Evolutionary conservation across 2,888 invertebrate genomes (phyloP), one percentile per base, ranked within the genome.

Genomic region (Cheilosia urbana): DNA sequence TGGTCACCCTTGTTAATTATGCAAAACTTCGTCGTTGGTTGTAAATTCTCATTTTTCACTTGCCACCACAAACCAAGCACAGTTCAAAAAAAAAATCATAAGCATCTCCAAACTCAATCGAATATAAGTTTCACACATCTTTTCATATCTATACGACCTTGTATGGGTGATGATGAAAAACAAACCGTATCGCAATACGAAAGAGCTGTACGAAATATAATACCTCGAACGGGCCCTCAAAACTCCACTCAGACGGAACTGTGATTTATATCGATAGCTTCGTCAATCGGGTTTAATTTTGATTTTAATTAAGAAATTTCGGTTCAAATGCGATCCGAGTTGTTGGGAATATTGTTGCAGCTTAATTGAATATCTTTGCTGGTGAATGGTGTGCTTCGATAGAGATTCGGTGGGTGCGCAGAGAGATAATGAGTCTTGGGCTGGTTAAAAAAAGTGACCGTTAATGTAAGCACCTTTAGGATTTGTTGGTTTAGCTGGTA

Each of bases 101-200:
- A 45, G 17, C 7, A 2, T 42, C 17, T 7, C 7, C 45, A 45
- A 47, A 47, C 9, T 9, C 17, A 47, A 47, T 47, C 45, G 45
- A 47, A 47, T 17, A 3, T 19, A 47, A 47, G n/a, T 47, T 17
- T 47, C 45, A 17, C 17, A 47, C 45, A 47, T 17, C n/a, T 47
- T 19, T 47, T 2, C 17, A n/a, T 6, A 15, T n/a, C 1, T 51
- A 2, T 51, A 15, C 19, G 37, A 57, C 37, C 57, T 57, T 37
- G 57, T 57, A 34, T 37, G 24, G 19, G 6, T 6, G 51, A 49
- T 49, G 49, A 21, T 51, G 51, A 51, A 51, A 51, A 51, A 5
- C 15, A 51, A 51, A 21, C 15, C 51, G 4, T 51, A 51, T 51
- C 51, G 51, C 51, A 51, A 51, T 51, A 51, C 21, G 15, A 37